Evolutionary conservation across 2,888 invertebrate genomes (phyloP), one percentile per base, ranked within the genome.

Genomic region (Mimumesa dahlbomi): DNA sequence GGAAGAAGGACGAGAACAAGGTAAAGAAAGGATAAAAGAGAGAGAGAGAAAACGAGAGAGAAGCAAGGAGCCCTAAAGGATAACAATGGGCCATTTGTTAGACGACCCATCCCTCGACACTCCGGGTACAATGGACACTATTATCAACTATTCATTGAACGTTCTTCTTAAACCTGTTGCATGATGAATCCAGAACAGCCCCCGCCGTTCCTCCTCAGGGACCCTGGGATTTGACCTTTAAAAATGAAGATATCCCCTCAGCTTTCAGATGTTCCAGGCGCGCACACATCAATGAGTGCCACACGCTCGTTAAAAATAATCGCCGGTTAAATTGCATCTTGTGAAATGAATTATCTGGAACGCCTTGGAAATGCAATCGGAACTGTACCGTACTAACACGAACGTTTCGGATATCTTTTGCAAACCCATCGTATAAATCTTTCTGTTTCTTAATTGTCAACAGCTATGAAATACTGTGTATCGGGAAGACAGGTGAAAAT

Each of bases 81-180:
- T 75, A 85, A 87, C 87, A 87, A 87, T 87, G 86, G 84, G 70
- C 82, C 86, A 85, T 85, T 87, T 87, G 86, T 87, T 84, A 82
- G 75, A 72, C 63, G 75, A 72, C 59, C 73, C 76, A 74, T 81
- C 79, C 74, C 73, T 73, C 69, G 74, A 77, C 74, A 77, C 72
- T 67, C 49, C 48, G 65, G 34, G 62, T 58, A 88, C 85, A 87
- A 88, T 85, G 84, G 81, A 79, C 79, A 82, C 84, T 85, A 86
- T 87, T 87, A 87, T 87, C 81, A 76, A 74, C 75, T 81, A 81
- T 83, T 85, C 80, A 86, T 85, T 82, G 80, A 72, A 62, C 63
- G 68, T 67, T 77, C 72, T n/a, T 75, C 66, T 74, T 73, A 66
- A 81, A 78, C 75, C 81, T 77, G 76, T 77, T 79, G 76, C 52